phyloP scores from a whole-genome alignment of 1,140 invertebrate species.

The Drosophila obscura region DNA sequence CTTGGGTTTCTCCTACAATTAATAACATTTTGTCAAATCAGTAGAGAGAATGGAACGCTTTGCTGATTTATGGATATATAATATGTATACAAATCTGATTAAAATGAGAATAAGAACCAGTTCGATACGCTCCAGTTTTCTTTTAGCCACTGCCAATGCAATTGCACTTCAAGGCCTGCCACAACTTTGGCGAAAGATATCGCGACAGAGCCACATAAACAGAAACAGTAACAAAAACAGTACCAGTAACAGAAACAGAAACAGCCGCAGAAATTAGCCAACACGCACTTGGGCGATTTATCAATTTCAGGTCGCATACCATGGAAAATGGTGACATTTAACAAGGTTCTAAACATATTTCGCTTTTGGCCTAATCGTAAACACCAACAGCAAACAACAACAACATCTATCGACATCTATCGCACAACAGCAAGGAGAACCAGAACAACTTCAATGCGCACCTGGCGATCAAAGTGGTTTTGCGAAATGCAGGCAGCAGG shows the following conservation, averaged over 20 bases:
- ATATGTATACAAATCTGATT: constrained; percentile 23
- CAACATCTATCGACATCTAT: constrained; percentile 26
- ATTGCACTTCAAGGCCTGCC: constrained; percentile 30
- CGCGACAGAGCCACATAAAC: constrained; percentile 8
- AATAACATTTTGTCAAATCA: constrained; percentile 77
- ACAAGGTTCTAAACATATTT: constrained; percentile 77
- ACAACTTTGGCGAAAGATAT: constrained; percentile 34
- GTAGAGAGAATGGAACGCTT: constrained; percentile 31
- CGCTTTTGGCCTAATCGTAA: constrained; percentile 64
- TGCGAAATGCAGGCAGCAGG: constrained; percentile 65
- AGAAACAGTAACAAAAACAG: not conserved
- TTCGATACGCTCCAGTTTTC: constrained; percentile 48
- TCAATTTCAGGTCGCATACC: constrained; percentile 79
- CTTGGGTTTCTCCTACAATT: constrained; percentile 52
- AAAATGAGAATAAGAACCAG: constrained; percentile 19
- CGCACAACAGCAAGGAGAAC: constrained; percentile 68
- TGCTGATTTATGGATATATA: constrained; percentile 9
- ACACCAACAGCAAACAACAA: constrained; percentile 21
- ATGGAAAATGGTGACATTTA: constrained; percentile 68
- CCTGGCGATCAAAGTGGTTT: constrained; percentile 78
- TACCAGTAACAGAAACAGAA: not conserved
- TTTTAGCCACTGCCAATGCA: constrained; percentile 49
- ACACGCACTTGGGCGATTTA: constrained; percentile 77
- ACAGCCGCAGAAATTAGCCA: constrained; percentile 49
- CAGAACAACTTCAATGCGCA: constrained; percentile 76